phyloP scores from a whole-genome alignment of 2,113 vertebrate species.

The Ctenodactylus gundi region DNA sequence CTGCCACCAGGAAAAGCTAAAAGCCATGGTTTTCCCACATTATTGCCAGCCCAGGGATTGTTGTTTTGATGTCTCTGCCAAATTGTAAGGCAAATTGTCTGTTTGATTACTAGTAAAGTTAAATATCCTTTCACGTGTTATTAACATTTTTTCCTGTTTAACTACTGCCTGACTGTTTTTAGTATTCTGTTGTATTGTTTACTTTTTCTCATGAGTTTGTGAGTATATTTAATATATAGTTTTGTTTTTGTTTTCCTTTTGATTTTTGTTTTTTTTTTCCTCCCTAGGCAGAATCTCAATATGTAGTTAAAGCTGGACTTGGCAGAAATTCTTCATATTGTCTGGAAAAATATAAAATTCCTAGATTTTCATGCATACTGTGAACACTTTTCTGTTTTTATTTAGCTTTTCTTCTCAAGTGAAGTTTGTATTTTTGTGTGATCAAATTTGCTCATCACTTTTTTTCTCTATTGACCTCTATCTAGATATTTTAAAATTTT shows the following conservation, averaged over 20 bases:
- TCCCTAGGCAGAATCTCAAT: too few relatives aligned
- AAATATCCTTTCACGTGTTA: not conserved
- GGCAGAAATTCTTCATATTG: not conserved
- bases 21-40: not conserved
- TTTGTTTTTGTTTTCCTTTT: not conserved
- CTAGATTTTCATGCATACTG: not conserved
- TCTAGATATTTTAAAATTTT: too few relatives aligned
- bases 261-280: too few relatives aligned
- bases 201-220: not conserved
- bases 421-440: too few relatives aligned
- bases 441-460: too few relatives aligned
- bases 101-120: not conserved
- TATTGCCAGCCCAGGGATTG: not conserved
- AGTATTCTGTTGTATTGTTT: not conserved
- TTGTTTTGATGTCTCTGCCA: not conserved
- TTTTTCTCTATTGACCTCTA: too few relatives aligned
- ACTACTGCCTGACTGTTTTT: constrained; percentile 14
- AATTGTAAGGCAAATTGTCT: not conserved
- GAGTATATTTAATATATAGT: too few relatives aligned
- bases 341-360: not conserved
- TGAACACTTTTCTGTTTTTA: not conserved
- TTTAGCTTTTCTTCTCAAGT: not conserved
- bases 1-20: not conserved
- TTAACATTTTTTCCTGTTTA: not conserved
- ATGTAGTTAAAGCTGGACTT: not conserved